Evolutionary conservation across 2,797 vertebrate genomes (phyloP).

Genomic region (Danio kyathit): DNA sequence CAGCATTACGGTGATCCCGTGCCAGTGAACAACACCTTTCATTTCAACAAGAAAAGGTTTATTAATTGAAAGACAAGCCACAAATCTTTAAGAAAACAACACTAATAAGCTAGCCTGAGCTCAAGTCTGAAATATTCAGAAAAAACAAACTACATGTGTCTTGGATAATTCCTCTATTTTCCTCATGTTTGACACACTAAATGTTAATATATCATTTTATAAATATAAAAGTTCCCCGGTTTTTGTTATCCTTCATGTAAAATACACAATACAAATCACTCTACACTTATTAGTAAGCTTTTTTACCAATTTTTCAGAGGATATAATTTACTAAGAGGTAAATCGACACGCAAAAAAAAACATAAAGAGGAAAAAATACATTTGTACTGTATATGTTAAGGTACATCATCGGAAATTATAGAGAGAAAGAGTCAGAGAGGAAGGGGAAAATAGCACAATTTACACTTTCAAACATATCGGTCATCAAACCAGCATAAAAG

Average conservation of each 20-base stretch:
- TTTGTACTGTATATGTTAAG: slow-evolving; percentile 83
- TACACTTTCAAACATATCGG: slow-evolving; percentile 91
- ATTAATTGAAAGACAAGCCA: slow-evolving; percentile 99
- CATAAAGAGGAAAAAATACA: slow-evolving; percentile 68
- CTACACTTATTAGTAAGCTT: slow-evolving; percentile 94
- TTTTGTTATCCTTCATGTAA: slow-evolving; percentile 88
- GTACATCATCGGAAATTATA: slow-evolving; percentile 90
- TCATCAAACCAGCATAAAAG: slow-evolving; percentile 88
- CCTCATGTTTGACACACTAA: slow-evolving; percentile 99
- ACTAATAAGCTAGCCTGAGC: slow-evolving; percentile 99
- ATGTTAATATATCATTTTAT: slow-evolving; percentile 99
- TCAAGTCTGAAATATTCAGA: slow-evolving; percentile 99
- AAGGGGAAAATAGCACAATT: slow-evolving; percentile 79
- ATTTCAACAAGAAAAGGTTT: slow-evolving; percentile 95
- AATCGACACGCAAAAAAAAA: slow-evolving; percentile 87
- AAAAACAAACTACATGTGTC: slow-evolving; percentile 99
- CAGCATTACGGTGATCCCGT: background rate
- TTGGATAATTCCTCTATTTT: slow-evolving; percentile 97
- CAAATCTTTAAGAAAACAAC: slow-evolving; percentile 98
- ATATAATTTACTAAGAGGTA: slow-evolving; percentile 92
- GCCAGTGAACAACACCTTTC: background rate
- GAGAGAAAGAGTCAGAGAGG: slow-evolving; percentile 52
- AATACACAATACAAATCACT: slow-evolving; percentile 99
- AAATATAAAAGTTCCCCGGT: slow-evolving; percentile 99
- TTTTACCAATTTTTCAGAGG: slow-evolving; percentile 91